Base-by-base conservation (phyloP, 2,113 vertebrate species). In the Cariama cristata region DNA sequence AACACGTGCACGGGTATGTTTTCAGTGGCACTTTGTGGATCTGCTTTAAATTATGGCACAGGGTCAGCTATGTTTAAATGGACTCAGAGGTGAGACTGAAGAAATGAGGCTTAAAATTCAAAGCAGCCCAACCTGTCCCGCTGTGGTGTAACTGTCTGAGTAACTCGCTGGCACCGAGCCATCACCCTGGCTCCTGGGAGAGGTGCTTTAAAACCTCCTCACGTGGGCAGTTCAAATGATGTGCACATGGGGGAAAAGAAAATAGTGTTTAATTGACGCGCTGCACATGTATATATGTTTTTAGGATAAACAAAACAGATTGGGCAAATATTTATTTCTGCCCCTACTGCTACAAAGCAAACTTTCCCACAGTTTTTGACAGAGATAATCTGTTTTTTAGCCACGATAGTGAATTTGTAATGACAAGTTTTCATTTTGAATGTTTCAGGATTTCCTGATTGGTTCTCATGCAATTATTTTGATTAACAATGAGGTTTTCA, bases 391-490 rank as follows among this genome's bases (percentile, higher is more conserved):
- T 92, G 74, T 0, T 73, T 95, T 96, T 94, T 72, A 96, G 82
- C 82, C 49, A 26, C 5, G 4, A 72, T 72, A 85, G 92, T 86
- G 86, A 91, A 95, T 97, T 95, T 92, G 77, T 64, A 88, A 69
- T 83, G 97, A 96, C 97, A 97, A 94, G 63, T 74, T 95, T 96
- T 98, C 92, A 49, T 76, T 96, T 66, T 44, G 67, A 97, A 89
- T 95, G 62, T 74, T 96, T 93, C 59, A 38, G 94, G 83, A 84
- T 94, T 96, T 96, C 71, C 94, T 96, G 95, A 95, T 75, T 44
- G 91, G 95, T 95, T 97, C 93, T 93, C 83, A 90, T 53, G 93
- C 87, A 97, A 97, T 97, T 97, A 97, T 60, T 96, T 94, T 97
- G 88, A 97, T 97, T 96, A 96, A 96, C 80, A 87, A 28, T 55